Evolutionary conservation across 2,888 invertebrate species (phyloP), one percentile per base, ranked within the genome.

Genomic region (Helobdella robusta): DNA sequence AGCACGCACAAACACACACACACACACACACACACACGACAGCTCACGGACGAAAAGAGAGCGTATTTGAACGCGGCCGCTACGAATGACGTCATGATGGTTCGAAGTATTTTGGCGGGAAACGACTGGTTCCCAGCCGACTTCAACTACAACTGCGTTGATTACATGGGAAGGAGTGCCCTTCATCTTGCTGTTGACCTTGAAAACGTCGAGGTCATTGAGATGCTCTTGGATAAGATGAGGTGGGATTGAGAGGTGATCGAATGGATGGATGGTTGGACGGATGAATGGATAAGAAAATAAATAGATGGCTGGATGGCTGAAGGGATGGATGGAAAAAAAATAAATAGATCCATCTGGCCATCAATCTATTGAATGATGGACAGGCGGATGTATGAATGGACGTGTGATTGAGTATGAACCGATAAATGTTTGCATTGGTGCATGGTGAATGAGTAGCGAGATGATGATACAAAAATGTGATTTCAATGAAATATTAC

Each of bases 181-280:
- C 82, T 87, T 58, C 84, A 86, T 74, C 81, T 86, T 68, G 87
- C 87, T 18, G 84, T 87, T 8, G 84, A 84, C 75, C 84, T 83
- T 70, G 83, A 83, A 73, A 84, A 84, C 70, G 81, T 83, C 71
- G 80, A 81, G 35, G 85, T 86, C 83, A 84, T 86, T 18, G 84
- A 85, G 73, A 83, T 84, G 74, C 80, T 87, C 46, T 78, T 87
- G 65, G 79, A 81, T 50, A 83, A 83, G 73, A 81, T 83, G 28
- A 62, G 34, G 62, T 62, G 6, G 1, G 50, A n/a, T n/a, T 54
- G 54, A 18, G 3, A 4, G 4, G 28, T 40, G 11, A n/a, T 40
- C 11, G 11, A 15, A 15, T n/a, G 11, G n/a, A 40, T 40, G 44
- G 11, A 15, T n/a, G n/a, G n/a, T 15, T 40, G 11, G 11, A n/a